phyloP scores from a whole-genome alignment of 2,888 invertebrate species.

The Chrysina gloriosa region DNA sequence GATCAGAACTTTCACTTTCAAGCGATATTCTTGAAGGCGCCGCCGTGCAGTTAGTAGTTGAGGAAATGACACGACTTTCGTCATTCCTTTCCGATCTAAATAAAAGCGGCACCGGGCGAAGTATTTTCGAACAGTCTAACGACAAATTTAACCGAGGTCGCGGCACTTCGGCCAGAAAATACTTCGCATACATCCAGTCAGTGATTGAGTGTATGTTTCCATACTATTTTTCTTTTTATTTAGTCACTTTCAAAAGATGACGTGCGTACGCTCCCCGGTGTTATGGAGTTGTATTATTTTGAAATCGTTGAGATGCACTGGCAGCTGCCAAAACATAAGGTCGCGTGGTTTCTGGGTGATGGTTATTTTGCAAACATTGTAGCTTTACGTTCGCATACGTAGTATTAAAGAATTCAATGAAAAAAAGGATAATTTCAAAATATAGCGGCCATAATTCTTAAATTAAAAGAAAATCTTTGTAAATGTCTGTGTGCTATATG shows the following conservation, averaged over 20 bases:
- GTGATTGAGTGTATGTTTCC: constrained; percentile 4
- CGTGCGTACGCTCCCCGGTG: neutral
- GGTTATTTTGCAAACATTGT: neutral
- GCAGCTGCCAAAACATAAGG: neutral
- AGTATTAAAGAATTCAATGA: neutral
- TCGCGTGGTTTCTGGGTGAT: neutral
- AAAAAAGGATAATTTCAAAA: no score
- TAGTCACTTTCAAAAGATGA: neutral
- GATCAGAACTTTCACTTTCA: neutral
- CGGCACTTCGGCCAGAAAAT: neutral
- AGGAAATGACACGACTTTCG: constrained; percentile 17
- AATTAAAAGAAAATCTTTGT: no score
- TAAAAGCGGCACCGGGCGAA: constrained; percentile 10
- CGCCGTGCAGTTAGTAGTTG: neutral
- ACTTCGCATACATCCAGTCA: constrained; percentile 2
- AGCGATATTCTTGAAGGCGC: neutral
- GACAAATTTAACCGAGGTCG: constrained; percentile 33
- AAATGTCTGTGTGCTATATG: no score
- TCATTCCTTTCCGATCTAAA: constrained; percentile 1
- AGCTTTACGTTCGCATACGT: neutral
- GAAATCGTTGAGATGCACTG: neutral
- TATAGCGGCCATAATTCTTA: no score
- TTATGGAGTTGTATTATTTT: neutral
- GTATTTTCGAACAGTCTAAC: constrained; percentile 19
- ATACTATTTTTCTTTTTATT: neutral